Evolutionary conservation across 2,888 invertebrate genomes (phyloP).

Genomic region (Kryphioiulus occultus): DNA sequence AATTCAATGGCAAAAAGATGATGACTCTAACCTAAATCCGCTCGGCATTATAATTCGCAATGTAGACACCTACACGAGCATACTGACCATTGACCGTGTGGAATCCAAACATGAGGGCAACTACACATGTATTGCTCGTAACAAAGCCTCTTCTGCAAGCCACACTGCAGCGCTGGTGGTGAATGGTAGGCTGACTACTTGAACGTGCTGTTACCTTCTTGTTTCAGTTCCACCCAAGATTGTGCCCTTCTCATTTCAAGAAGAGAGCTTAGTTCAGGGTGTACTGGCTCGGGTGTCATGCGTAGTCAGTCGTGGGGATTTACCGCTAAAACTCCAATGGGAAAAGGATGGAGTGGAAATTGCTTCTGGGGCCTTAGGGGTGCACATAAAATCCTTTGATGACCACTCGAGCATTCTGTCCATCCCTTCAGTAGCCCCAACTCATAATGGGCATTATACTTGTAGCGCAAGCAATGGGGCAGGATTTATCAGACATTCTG

Average conservation of each 20-base stretch:
- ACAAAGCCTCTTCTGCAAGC: constrained; percentile 48
- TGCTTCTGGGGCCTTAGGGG: constrained; percentile 53
- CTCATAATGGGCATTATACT: constrained; percentile 58
- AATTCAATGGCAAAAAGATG: constrained; percentile 59
- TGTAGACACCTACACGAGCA: constrained; percentile 50
- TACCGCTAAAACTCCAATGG: constrained; percentile 56
- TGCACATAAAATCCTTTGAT: constrained; percentile 56
- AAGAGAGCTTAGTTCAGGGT: constrained; percentile 53
- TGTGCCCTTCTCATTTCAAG: constrained; percentile 48
- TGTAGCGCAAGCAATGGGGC: constrained; percentile 58
- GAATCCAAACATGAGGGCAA: constrained; percentile 49
- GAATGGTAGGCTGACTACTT: constrained; percentile 49
- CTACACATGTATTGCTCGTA: constrained; percentile 47
- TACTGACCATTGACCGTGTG: constrained; percentile 51
- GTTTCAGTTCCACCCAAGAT: constrained; percentile 53
- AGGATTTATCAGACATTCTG: constrained; percentile 56
- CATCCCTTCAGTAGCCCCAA: constrained; percentile 56
- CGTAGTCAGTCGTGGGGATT: constrained; percentile 54
- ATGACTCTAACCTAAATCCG: not conserved
- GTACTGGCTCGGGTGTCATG: constrained; percentile 55
- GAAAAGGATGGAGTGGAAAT: constrained; percentile 68
- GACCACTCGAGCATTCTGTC: constrained; percentile 57
- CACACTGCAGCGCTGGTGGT: constrained; percentile 48
- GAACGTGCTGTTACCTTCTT: not conserved
- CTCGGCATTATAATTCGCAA: constrained; percentile 20